These are phyloP conservation scores for Sebastes ruberrimus DNA, from an alignment of 2,797 vertebrate genomes.

Conservation along the genomic window DNA sequence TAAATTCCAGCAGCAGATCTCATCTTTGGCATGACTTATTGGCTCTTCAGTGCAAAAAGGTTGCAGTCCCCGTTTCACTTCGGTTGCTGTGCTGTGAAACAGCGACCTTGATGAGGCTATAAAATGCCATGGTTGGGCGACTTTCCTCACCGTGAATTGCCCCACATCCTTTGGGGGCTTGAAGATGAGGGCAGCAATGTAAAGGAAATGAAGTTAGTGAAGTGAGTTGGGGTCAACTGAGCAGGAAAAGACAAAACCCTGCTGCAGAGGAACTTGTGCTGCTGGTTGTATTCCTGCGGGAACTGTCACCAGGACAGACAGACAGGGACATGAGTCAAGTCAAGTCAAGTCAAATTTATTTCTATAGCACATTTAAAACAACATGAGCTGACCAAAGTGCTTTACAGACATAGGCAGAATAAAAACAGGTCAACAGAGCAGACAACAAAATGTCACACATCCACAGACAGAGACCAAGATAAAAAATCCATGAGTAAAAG, in stretches of 20 bases:
- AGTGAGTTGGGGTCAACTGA: conserved; percentile 78
- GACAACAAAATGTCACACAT: no score
- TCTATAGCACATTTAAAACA: no score
- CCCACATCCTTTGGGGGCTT: conserved; percentile 71
- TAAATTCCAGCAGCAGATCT: neutral
- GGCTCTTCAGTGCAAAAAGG: neutral
- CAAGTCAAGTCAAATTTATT: no score
- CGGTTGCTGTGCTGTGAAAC: conserved; percentile 57
- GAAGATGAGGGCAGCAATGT: conserved; percentile 67
- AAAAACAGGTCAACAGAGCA: no score
- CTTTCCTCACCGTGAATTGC: conserved; percentile 74
- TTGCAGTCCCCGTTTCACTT: conserved; percentile 38
- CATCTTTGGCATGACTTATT: neutral
- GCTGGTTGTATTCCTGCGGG: conserved; percentile 51
- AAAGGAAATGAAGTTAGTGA: conserved; percentile 86
- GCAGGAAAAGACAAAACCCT: conserved; percentile 74
- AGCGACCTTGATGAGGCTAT: conserved; percentile 72
- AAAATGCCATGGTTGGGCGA: conserved; percentile 71
- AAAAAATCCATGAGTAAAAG: no score
- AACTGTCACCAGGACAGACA: conserved; percentile 18
- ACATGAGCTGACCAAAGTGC: no score
- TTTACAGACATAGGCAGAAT: no score
- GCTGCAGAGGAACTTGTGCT: conserved; percentile 65
- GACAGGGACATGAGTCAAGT: neutral
- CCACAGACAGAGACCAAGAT: no score